Conservation (phyloP, 2,888 invertebrate genomes). For the Heliothis peltigera region DNA sequence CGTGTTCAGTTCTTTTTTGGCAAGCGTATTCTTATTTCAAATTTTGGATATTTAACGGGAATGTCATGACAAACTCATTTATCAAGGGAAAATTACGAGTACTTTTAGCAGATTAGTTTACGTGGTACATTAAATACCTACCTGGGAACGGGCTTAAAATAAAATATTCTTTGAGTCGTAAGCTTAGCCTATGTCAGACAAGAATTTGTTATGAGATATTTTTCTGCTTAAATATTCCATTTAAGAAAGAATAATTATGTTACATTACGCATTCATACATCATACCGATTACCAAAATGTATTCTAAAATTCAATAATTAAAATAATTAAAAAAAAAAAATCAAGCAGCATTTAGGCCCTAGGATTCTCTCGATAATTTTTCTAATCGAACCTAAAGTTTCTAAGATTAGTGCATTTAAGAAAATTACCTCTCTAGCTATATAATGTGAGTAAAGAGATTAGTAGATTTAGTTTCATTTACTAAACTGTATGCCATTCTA, state of each 20-base stretch:
- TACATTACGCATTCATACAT: no score
- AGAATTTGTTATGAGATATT: conserved; percentile 9
- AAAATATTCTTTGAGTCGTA: background rate
- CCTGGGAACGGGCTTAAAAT: background rate
- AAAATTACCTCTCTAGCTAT: no score
- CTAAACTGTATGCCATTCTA: no score
- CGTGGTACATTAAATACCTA: background rate
- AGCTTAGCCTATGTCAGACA: background rate
- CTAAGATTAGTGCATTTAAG: no score
- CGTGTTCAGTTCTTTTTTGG: background rate
- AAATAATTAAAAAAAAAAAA: no score
- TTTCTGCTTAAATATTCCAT: conserved; percentile 9
- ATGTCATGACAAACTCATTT: background rate
- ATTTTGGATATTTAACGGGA: background rate
- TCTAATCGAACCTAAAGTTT: no score
- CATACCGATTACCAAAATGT: no score
- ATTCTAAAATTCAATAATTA: no score
- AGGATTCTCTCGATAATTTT: no score
- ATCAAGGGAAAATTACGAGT: background rate
- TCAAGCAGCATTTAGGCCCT: no score
- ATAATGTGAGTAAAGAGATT: no score
- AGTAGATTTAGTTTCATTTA: no score
- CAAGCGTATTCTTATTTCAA: background rate
- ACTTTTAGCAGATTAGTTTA: background rate
- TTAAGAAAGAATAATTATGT: background rate